Conservation (phyloP, 2,797 vertebrate genomes). For the Apogon hyalosoma region DNA sequence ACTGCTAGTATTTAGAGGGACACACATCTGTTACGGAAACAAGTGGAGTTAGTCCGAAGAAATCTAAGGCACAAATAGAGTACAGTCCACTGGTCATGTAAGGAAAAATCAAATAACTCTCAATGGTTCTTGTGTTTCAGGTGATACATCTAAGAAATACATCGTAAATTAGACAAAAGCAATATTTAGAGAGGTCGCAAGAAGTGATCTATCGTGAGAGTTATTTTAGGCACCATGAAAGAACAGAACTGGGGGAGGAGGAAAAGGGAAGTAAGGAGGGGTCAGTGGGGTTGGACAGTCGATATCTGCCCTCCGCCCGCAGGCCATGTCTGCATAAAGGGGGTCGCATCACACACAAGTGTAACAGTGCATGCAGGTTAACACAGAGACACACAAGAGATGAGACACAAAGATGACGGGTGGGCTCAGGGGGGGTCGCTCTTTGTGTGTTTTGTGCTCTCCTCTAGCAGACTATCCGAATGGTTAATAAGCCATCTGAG, state of each 20-base stretch:
- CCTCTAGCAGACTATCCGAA: constrained; percentile 37
- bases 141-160: constrained; percentile 5
- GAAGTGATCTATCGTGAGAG: not conserved
- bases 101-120: constrained; percentile 26
- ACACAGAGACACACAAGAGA: constrained; percentile 26
- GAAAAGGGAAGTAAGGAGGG: constrained; percentile 13
- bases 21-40: constrained; percentile 23
- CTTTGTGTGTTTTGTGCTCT: constrained; percentile 58
- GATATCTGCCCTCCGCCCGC: constrained; percentile 30
- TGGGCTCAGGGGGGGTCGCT: constrained; percentile 42
- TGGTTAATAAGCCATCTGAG: constrained; percentile 55
- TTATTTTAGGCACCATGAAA: constrained; percentile 32
- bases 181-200: not conserved
- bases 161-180: constrained; percentile 21
- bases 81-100: constrained; percentile 8
- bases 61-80: constrained; percentile 33
- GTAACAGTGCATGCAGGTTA: constrained; percentile 44
- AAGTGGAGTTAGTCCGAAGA: constrained; percentile 31
- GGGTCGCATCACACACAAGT: constrained; percentile 20
- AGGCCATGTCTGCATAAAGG: constrained; percentile 56
- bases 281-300: constrained; percentile 56
- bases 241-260: constrained; percentile 1
- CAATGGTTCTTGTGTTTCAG: constrained; percentile 9
- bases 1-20: constrained; percentile 35
- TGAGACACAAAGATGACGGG: constrained; percentile 63